Evolutionary conservation across 2,113 vertebrate genomes (phyloP).

Genomic region (Rissa tridactyla): DNA sequence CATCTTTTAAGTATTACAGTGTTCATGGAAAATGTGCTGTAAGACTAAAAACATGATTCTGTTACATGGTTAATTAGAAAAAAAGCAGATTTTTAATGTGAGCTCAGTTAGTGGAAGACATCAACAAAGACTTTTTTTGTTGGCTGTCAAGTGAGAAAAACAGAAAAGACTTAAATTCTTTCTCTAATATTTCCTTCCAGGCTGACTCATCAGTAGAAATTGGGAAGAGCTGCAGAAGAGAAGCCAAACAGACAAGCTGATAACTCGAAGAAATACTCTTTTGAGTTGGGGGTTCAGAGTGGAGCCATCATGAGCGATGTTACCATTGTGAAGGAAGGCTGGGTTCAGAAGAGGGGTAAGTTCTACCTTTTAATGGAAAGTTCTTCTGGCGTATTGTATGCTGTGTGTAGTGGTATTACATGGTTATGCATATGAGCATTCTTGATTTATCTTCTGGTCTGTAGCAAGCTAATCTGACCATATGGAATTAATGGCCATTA

Average conservation of each 20-base stretch:
- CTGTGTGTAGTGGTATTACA: not conserved
- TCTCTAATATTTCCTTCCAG: constrained; percentile 90
- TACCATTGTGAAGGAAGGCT: constrained; percentile 99
- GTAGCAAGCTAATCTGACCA: not conserved
- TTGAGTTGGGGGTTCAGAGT: constrained; percentile 83
- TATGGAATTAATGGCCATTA: not conserved
- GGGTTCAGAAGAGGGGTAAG: constrained; percentile 99
- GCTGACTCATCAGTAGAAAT: constrained; percentile 91
- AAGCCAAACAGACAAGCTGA: constrained; percentile 76
- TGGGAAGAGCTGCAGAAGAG: constrained; percentile 85
- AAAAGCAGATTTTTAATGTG: constrained; percentile 65
- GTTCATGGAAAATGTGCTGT: constrained; percentile 35
- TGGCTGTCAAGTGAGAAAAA: constrained; percentile 81
- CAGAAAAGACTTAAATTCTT: constrained; percentile 79
- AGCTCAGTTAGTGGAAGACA: constrained; percentile 67
- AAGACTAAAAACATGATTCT: constrained; percentile 42
- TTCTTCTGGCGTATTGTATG: rapidly evolving
- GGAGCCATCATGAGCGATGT: constrained; percentile 99
- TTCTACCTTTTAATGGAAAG: constrained; percentile 28
- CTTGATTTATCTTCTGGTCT: constrained; percentile 6
- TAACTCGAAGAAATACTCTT: constrained; percentile 83
- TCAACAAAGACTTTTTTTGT: constrained; percentile 80
- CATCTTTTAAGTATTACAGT: constrained; percentile 17
- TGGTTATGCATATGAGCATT: not conserved
- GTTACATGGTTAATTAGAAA: constrained; percentile 62